Conservation (phyloP, 2,113 vertebrate genomes). For the Bambusicola thoracicus region DNA sequence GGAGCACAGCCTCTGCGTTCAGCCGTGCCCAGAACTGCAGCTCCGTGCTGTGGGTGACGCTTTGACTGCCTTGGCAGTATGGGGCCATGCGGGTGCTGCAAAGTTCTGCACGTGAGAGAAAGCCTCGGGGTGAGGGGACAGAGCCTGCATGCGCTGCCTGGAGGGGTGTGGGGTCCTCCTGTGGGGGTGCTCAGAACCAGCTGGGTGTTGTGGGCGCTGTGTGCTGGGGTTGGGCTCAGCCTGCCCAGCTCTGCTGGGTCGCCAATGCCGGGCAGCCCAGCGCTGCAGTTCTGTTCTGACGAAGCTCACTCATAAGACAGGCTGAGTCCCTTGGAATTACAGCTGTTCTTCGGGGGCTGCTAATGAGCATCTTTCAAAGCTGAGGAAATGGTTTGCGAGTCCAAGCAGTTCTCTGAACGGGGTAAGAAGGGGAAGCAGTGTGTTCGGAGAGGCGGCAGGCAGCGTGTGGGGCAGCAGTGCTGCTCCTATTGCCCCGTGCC, state of each 20-base stretch:
- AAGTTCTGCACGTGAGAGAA: no score
- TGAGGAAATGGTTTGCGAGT: background rate
- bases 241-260: no score
- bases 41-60: no score
- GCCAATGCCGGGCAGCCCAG: no score
- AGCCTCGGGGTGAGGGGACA: background rate
- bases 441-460: fast-evolving
- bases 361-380: background rate
- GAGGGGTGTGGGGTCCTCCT: background rate
- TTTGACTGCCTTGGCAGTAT: background rate
- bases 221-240: no score
- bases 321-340: background rate
- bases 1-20: no score
- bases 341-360: background rate
- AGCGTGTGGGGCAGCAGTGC: no score
- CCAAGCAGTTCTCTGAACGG: fast-evolving
- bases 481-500: no score
- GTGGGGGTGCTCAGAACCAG: no score
- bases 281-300: background rate
- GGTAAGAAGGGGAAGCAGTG: fast-evolving
- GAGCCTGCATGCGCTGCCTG: background rate
- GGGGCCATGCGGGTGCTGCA: no score
- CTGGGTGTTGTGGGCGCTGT: background rate
- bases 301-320: background rate
- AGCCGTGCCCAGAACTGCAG: background rate